phyloP scores from a whole-genome alignment of 1,140 invertebrate genomes.

The Procambarus virginalis region DNA sequence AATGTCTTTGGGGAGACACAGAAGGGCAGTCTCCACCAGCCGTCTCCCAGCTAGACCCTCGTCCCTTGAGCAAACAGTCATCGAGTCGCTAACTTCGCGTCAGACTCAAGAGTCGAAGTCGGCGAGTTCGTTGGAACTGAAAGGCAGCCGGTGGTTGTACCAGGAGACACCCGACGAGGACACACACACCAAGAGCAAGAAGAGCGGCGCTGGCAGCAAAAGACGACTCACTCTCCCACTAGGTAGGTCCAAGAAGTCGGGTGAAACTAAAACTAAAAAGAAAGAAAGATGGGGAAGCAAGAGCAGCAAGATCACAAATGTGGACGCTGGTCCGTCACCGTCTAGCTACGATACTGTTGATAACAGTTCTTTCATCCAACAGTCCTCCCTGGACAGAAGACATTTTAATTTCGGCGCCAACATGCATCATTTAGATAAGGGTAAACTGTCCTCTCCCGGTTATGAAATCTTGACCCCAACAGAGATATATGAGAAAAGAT shows the following conservation, averaged over 20 bases:
- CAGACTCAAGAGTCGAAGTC: background rate
- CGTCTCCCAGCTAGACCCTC: background rate
- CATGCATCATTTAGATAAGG: background rate
- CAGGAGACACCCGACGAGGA: background rate
- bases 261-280: background rate
- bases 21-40: conserved; percentile 8
- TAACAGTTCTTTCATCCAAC: background rate
- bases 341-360: background rate
- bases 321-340: background rate
- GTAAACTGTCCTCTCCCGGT: background rate
- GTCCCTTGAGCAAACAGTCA: background rate
- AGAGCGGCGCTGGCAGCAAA: background rate
- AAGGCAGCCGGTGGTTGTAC: background rate
- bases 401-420: background rate
- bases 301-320: background rate
- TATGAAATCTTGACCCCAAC: conserved; percentile 36
- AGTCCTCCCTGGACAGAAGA: too few species aligned
- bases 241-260: background rate
- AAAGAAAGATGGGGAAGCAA: conserved; percentile 1
- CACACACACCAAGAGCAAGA: background rate
- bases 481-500: conserved; percentile 11
- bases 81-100: background rate
- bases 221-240: background rate
- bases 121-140: background rate
- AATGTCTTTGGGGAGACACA: background rate